These are phyloP conservation scores for Kuschelorhynchus macadamiae DNA, from an alignment of 2,888 invertebrate genomes.

Conservation along the genomic window DNA sequence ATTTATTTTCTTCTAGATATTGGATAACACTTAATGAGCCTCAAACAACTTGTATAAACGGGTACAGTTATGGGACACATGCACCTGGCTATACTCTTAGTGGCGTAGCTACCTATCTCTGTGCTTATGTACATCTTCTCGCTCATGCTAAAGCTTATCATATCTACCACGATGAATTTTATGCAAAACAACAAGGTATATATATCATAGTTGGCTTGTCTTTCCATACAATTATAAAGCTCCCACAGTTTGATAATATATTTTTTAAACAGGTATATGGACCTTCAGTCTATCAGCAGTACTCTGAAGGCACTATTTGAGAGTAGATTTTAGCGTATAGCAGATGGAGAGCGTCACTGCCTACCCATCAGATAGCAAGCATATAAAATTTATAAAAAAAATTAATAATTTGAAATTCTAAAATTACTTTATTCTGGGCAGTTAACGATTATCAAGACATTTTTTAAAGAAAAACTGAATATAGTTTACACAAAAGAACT, in stretches of 20 bases:
- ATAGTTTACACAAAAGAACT: too few species aligned
- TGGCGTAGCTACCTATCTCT: slow-evolving; percentile 69
- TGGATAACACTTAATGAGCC: slow-evolving; percentile 75
- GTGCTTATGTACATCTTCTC: slow-evolving; percentile 68
- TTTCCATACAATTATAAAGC: background rate
- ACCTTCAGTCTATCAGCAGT: too few species aligned
- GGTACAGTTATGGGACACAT: slow-evolving; percentile 33
- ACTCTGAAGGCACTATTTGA: background rate
- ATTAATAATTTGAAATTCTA: too few species aligned
- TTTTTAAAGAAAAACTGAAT: too few species aligned
- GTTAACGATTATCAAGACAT: too few species aligned
- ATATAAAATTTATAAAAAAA: too few species aligned
- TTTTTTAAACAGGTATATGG: background rate
- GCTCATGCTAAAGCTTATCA: slow-evolving; percentile 69
- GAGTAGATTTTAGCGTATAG: too few species aligned
- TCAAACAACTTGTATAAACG: slow-evolving; percentile 56
- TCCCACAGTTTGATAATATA: too few species aligned
- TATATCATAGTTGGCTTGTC: background rate
- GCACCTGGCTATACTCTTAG: slow-evolving; percentile 42
- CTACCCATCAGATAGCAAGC: too few species aligned
- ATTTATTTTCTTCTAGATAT: slow-evolving; percentile 51
- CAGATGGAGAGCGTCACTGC: too few species aligned
- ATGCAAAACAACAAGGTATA: slow-evolving; percentile 54
- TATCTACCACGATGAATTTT: slow-evolving; percentile 66
- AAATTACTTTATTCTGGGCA: too few species aligned